Evolutionary conservation across 2,797 vertebrate genomes (phyloP), one percentile per base, ranked within the genome.

Genomic region (Oreochromis grahami): DNA sequence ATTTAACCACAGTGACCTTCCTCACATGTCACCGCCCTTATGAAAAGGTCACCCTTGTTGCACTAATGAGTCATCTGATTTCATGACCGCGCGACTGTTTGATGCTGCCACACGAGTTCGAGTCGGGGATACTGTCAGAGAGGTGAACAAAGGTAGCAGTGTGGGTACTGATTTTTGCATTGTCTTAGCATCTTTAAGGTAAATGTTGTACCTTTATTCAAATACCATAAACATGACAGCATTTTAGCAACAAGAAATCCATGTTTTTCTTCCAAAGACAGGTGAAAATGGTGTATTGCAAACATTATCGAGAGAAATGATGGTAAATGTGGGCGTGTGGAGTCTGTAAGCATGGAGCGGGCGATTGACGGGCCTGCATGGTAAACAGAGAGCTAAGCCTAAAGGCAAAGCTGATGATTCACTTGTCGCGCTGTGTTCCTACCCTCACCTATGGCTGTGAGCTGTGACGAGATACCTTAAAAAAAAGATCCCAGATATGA

Each of bases 11-110:
- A 21, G 80, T 93, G 95, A 96, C 95, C 95, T 95, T 96, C 94
- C 92, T 76, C 92, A 89, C 91, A 92, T 95, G 95, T 96, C 95
- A 96, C 88, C 48, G 77, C 86, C 93, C 87, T 92, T 43, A 84
- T 96, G 96, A 96, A 96, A 97, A 97, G 96, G 96, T 96, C 95
- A 95, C 87, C 87, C 93, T 90, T 83, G 95, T 93, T 92, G 94
- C 92, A 82, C 93, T 96, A 96, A 96, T 95, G 94, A 96, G 91
- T 94, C 94, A 90, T 94, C 90, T 93, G 94, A 92, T 95, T 92
- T 91, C 88, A 88, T 78, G 60, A 85, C 52, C 24, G 72, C 78
- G 65, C 55, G 5, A 72, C 80, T 34, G 84, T 60, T 74, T 80
- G 84, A 85, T 80, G 84, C 83, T 78, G 78, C 76, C 84, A 79